phyloP scores from a whole-genome alignment of 2,797 vertebrate genomes.

The Pipistrellus kuhlii region DNA sequence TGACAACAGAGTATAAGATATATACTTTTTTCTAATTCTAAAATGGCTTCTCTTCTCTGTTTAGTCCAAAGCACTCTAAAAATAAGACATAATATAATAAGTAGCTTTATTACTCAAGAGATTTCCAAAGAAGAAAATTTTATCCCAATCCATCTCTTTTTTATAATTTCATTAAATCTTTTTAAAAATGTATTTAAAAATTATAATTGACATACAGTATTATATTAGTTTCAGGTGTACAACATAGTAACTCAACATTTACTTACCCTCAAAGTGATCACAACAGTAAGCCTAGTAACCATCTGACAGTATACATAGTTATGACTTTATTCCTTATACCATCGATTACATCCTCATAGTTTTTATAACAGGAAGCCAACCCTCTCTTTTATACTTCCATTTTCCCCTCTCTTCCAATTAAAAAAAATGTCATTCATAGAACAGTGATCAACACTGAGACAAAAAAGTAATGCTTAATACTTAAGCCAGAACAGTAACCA shows the following conservation, averaged over 20 bases:
- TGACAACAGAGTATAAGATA: slow-evolving; percentile 59
- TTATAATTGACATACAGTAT: neutral
- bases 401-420: neutral
- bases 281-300: neutral
- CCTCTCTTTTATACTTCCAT: neutral
- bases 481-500: neutral
- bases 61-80: slow-evolving; percentile 49
- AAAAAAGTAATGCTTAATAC: neutral
- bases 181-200: neutral
- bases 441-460: slow-evolving; percentile 1
- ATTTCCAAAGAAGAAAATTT: slow-evolving; percentile 16
- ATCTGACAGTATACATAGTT: neutral
- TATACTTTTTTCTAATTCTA: slow-evolving; percentile 46
- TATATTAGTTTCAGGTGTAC: neutral
- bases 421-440: neutral
- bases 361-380: neutral
- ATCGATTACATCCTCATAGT: neutral
- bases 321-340: neutral
- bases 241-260: neutral
- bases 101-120: neutral
- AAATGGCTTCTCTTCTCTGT: slow-evolving; percentile 30
- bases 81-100: neutral
- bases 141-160: neutral
- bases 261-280: neutral
- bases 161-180: neutral